Base-by-base conservation (phyloP, 2,888 invertebrate species). In the Laspeyria flexula region DNA sequence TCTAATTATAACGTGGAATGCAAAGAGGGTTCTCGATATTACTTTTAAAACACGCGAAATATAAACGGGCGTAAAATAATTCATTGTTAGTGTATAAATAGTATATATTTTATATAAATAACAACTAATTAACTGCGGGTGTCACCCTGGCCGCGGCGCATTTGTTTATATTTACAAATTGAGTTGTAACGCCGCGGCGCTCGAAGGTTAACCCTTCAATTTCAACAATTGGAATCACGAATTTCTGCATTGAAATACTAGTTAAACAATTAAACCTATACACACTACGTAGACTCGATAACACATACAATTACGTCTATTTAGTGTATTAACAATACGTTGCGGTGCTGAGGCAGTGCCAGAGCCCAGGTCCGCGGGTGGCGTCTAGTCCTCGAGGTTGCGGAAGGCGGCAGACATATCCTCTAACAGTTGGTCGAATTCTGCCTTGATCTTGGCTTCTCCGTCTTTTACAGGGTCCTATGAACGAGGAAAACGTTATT, bases 391-490 rank as follows among this genome's bases (percentile, higher is more conserved):
- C 94, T 99, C 99, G 81, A 99, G 94, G 94, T 99, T 99, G 89
- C 99, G 96, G 95, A 99, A 99, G 74, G 98, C 97, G 83, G 97
- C 97, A 75, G 98, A 97, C 94, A 99, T 98, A 85, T 98, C 98
- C 90, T 99, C 99, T 76, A 98, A 94, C 47, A 99, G 93, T 81
- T 99, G 99, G 86, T 99, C 99, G 88, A 97, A 99, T 81, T 99
- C 99, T 38, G 97, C 96, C 90, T 97, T 97, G 89, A 99, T 99
- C 93, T 99, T 99, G 10, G 96, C 95, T 88, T 99, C 99, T 47
- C 99, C 99, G 74, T 99, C 99, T 90, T 98, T 98, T 18, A 98
- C 97, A 37, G 99, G 99, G 91, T 99, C 99, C 97, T 97, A 81
- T n/a, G 29, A 46, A 43, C 25, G n/a, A n/a, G n/a, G n/a, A 25